Evolutionary conservation across 2,113 vertebrate genomes (phyloP), one percentile per base, ranked within the genome.

Genomic region (Callithrix jacchus): DNA sequence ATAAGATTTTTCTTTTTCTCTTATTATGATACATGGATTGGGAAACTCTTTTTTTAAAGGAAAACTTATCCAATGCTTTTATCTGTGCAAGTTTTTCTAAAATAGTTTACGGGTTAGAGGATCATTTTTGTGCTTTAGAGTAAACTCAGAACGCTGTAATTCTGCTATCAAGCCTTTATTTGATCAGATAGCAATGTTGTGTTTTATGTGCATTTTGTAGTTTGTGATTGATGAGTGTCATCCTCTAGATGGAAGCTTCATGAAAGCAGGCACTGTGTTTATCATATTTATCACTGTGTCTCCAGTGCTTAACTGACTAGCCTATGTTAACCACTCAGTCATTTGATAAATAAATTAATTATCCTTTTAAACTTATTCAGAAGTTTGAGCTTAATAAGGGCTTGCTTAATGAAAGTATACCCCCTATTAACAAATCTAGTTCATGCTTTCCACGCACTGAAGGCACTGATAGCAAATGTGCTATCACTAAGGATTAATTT

Each of bases 361-460:
- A 89, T 79, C 92, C 80, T 73, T 37, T 77, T 85, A 82, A 81
- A 88, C 79, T 81, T 52, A 87, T 87, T 87, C 68, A 94, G 70
- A 93, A 83, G 49, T 70, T 52, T 37, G 37, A n/a, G 54, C 30
- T 71, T 94, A 66, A 17, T 79, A 83, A 37, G 25, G n/a, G 12
- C 25, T 89, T 37, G 23, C n/a, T 77, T 92, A 74, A 81, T 54
- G 6, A 73, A 84, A 93, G 14, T 14, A 52, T 42, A 5, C 32
- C 37, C 42, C 61, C 79, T 47, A 0, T 70, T 49, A 42, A 64
- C 35, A 73, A 13, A 49, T 58, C 27, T 1, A 58, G 25, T 49
- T 32, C n/a, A 12, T 40, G 40, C 35, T 88, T 70, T 76, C 81
- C 91, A 18, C 3, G 20, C 42, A 9, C 14, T 6, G 8, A 77